Conservation (phyloP, 2,888 invertebrate genomes). For the Oscheius onirici region DNA sequence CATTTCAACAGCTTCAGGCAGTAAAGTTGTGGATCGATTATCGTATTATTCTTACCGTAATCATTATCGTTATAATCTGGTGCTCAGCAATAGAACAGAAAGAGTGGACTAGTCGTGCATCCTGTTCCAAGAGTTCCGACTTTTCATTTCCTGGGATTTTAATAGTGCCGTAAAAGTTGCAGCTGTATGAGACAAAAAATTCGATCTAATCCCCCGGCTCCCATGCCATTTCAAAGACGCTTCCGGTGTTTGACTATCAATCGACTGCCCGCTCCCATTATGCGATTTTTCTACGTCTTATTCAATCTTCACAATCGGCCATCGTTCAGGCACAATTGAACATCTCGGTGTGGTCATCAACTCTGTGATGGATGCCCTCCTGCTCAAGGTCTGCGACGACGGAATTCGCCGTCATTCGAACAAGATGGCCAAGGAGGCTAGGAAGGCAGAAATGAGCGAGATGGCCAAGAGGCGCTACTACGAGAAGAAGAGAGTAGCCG, state of each 20-base stretch:
- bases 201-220: not conserved
- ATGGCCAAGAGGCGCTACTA: constrained; percentile 28
- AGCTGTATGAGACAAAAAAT: too few species aligned
- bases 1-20: too few species aligned
- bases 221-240: not conserved
- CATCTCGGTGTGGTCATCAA: constrained; percentile 35
- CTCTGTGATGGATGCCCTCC: constrained; percentile 33
- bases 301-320: not conserved
- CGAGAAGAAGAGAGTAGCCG: constrained; percentile 23
- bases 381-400: constrained; percentile 45
- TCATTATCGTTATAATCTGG: too few species aligned
- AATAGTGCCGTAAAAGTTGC: too few species aligned
- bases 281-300: not conserved
- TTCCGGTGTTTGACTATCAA: not conserved
- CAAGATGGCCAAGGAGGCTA: constrained; percentile 5
- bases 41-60: too few species aligned
- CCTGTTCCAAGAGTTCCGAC: too few species aligned
- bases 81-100: too few species aligned
- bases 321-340: constrained; percentile 5
- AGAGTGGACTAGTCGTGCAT: too few species aligned
- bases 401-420: constrained; percentile 40
- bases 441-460: constrained; percentile 4
- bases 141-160: too few species aligned
- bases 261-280: not conserved
- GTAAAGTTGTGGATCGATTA: too few species aligned